phyloP scores from a whole-genome alignment of 2,888 invertebrate genomes.

The Caradrina kadenii region DNA sequence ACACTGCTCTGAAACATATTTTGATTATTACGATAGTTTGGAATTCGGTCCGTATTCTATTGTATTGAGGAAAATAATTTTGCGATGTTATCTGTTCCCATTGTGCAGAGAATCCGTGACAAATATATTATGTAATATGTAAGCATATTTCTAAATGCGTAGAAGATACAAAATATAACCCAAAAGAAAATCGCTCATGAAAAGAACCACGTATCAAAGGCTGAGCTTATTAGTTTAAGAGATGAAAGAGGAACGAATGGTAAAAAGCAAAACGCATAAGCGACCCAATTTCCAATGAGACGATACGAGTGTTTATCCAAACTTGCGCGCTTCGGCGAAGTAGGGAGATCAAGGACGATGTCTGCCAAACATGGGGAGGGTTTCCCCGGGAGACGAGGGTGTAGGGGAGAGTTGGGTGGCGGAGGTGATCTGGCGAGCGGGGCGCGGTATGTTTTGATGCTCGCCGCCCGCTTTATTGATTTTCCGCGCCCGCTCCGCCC shows the following conservation, averaged over 20 bases:
- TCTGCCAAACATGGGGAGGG: conserved; percentile 90
- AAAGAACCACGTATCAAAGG: conserved; percentile 42
- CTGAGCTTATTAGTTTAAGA: conserved; percentile 64
- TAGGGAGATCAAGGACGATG: conserved; percentile 90
- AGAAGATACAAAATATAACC: conserved; percentile 41
- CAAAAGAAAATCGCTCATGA: background rate
- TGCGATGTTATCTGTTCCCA: conserved; percentile 1
- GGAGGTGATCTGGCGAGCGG: conserved; percentile 70
- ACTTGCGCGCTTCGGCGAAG: conserved; percentile 85
- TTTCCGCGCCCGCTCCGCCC: conserved; percentile 82
- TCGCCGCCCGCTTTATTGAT: conserved; percentile 89
- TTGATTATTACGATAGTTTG: background rate
- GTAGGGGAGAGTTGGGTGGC: conserved; percentile 67
- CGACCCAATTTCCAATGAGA: conserved; percentile 88
- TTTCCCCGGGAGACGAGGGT: conserved; percentile 87
- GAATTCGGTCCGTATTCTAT: background rate
- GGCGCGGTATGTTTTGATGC: conserved; percentile 88
- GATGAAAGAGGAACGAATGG: conserved; percentile 65
- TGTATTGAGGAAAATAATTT: conserved; percentile 4
- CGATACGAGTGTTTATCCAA: conserved; percentile 88
- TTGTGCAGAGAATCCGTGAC: background rate
- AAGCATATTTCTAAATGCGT: conserved; percentile 1
- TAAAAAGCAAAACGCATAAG: conserved; percentile 81
- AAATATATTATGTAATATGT: conserved; percentile 3
- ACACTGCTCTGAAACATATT: background rate